These are phyloP conservation scores for Phyllotis vaccarum DNA, from an alignment of 2,797 vertebrate genomes.

Conservation along the genomic window DNA sequence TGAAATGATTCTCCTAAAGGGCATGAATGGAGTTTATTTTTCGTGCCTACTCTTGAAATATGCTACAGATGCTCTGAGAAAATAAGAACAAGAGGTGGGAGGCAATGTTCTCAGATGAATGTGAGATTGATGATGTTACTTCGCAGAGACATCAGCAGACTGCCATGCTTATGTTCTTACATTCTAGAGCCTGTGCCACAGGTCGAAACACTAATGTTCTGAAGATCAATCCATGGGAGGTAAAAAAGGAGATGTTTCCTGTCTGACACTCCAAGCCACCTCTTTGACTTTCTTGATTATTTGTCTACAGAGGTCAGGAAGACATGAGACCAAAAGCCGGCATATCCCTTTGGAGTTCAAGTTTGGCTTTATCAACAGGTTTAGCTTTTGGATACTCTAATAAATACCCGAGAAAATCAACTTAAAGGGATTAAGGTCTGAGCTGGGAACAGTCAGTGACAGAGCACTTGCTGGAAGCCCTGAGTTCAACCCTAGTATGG, in stretches of 20 bases:
- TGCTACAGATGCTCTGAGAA: constrained; percentile 59
- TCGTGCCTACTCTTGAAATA: constrained; percentile 55
- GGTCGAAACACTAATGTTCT: not conserved
- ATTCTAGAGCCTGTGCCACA: not conserved
- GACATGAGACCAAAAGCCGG: not conserved
- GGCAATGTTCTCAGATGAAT: constrained; percentile 56
- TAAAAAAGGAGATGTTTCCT: not conserved
- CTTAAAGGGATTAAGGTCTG: not conserved
- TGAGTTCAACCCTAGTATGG: not conserved
- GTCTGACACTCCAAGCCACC: not conserved
- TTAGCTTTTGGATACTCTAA: not conserved
- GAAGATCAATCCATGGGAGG: not conserved
- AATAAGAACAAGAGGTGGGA: constrained; percentile 66
- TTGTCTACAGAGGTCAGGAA: not conserved
- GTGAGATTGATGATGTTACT: constrained; percentile 55
- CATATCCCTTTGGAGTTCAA: not conserved
- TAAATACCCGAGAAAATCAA: not conserved
- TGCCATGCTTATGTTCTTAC: not conserved
- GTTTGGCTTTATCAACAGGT: not conserved
- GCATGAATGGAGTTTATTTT: constrained; percentile 61
- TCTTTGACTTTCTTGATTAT: not conserved
- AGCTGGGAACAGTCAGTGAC: not conserved
- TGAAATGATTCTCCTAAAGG: constrained; percentile 52
- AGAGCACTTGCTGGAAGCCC: not conserved
- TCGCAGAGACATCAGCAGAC: not conserved